These are phyloP conservation scores for Mobula hypostoma DNA, from an alignment of 2,113 vertebrate species.

Conservation along the genomic window DNA sequence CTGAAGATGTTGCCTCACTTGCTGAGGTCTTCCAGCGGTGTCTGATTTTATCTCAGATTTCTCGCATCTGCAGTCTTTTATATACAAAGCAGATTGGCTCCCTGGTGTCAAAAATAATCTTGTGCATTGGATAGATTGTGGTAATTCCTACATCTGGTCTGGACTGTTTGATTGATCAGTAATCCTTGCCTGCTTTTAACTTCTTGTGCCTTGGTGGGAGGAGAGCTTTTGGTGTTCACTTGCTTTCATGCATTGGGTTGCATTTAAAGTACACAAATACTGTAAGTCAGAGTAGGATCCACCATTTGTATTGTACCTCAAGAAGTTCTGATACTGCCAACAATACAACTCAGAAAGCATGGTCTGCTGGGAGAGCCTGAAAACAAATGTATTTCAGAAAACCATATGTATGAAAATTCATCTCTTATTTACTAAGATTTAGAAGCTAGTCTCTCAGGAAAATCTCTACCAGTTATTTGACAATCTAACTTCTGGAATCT, in stretches of 20 bases:
- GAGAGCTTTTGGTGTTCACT: background rate
- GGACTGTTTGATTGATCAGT: background rate
- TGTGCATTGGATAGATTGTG: background rate
- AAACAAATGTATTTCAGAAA: too few species aligned
- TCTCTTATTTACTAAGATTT: background rate
- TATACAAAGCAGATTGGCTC: background rate
- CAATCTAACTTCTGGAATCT: background rate
- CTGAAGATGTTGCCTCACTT: too few species aligned
- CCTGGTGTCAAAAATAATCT: background rate
- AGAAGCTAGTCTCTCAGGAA: background rate
- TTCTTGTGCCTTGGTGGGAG: background rate
- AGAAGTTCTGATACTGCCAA: background rate
- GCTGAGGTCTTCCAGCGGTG: too few species aligned
- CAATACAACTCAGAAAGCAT: background rate
- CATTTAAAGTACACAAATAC: background rate
- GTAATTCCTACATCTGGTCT: background rate
- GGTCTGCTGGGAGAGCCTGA: background rate
- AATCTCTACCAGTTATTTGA: background rate
- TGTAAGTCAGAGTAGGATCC: background rate
- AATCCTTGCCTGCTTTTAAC: background rate
- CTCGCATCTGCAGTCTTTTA: too few species aligned
- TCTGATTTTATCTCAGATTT: too few species aligned
- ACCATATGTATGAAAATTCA: background rate
- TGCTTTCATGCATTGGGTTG: background rate
- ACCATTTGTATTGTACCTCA: background rate